Base-by-base conservation (phyloP, 92 coral and sea anemone species). In the Chrysogorgia sp. region DNA sequence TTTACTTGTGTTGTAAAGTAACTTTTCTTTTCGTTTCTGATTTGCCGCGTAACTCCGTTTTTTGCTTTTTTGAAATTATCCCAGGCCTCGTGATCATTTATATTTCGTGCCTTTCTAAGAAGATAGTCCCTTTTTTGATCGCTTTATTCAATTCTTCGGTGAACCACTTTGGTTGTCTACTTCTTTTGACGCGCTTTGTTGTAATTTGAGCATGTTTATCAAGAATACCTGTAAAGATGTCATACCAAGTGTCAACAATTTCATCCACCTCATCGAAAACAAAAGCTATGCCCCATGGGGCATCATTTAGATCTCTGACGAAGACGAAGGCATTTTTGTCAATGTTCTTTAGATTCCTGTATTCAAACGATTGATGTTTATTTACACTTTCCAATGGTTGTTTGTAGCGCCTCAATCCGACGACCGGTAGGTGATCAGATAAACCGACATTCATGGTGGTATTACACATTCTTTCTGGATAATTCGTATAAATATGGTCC, bases 161-260 rank as follows among this genome's bases (percentile, higher is more conserved):
- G n/a, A 34, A 76, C 71, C 58, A 76, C 65, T 76, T 76, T 9
- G 33, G 71, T 49, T 76, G 81, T 33, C 70, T 19, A 32, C 14
- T 76, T 35, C 71, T 32, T 59, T 59, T 35, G 50, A 76, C 31
- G 35, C 71, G 56, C 24, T 76, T 76, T 76, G 71, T 76, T 34
- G 22, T 60, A 20, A 76, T 37, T 19, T 25, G 70, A 9, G 52
- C 40, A 17, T 75, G 81, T 29, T 40, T 24, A 67, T 48, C 25
- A 24, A 40, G 31, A 67, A 21, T 40, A 67, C 12, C 53, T 26
- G 32, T 67, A 35, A 43, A 35, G 12, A 66, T 43, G 12, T 15
- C 74, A 35, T 66, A 66, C 49, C 49, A 35, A 33, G 55, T 40
- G 1, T 66, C 55, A 35, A 67, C 62, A 48, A 72, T 24, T 32